phyloP scores from a whole-genome alignment of 2,797 vertebrate genomes.

The Acrossocheilus fasciatus region DNA sequence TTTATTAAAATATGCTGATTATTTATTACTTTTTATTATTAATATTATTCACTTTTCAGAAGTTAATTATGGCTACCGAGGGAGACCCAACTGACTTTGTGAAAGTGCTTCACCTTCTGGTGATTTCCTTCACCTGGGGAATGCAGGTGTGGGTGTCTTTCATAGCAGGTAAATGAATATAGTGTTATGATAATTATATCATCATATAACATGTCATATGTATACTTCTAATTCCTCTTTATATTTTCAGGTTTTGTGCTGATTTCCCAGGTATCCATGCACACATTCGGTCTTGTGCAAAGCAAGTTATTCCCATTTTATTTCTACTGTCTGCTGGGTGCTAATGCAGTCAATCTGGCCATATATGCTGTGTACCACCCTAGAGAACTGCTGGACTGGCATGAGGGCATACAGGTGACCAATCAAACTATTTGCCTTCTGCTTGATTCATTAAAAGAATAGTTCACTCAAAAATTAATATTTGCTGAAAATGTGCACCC shows the following conservation, averaged over 20 bases:
- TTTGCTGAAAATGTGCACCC: background rate
- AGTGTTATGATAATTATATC: background rate
- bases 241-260: constrained; percentile 81
- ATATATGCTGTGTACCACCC: constrained; percentile 81
- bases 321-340: constrained; percentile 81
- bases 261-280: constrained; percentile 77
- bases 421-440: background rate
- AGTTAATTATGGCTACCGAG: constrained; percentile 76
- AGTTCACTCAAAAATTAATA: background rate
- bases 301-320: constrained; percentile 89
- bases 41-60: background rate
- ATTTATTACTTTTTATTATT: background rate
- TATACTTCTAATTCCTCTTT: background rate
- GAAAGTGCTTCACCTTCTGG: constrained; percentile 83
- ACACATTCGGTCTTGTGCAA: constrained; percentile 89
- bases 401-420: constrained; percentile 83
- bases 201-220: background rate
- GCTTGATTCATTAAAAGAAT: background rate
- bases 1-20: too few species aligned
- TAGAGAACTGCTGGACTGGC: constrained; percentile 80
- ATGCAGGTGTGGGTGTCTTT: constrained; percentile 92
- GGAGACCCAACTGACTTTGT: constrained; percentile 78
- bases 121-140: constrained; percentile 88
- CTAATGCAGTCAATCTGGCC: constrained; percentile 79
- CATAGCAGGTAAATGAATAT: constrained; percentile 79